Base-by-base conservation (phyloP, 2,113 vertebrate genomes). In the Anhinga rufa region DNA sequence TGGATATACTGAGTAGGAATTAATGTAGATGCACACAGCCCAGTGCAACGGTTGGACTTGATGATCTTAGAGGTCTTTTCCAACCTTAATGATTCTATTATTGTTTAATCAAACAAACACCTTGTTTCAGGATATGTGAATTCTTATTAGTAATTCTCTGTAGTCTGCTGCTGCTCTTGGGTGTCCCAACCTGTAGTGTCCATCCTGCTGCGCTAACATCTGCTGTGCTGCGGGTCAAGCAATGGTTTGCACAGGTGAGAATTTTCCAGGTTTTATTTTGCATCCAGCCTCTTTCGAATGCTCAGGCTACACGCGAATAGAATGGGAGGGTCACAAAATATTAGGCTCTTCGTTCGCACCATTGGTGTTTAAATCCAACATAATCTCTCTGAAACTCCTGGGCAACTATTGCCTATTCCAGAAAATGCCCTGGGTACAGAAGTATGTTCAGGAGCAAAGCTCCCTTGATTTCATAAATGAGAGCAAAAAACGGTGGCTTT, bases 241-340 rank as follows among this genome's bases (percentile, higher is more conserved):
- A 64, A 25, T 15, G 17, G 34, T 82, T 95, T 88, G 84, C 58
- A 88, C 34, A 90, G 85, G 75, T 94, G 71, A 88, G 10, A 81
- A n/a, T 90, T 92, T 74, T 82, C 68, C 71, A 83, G 28, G n/a
- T 82, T 87, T 94, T 74, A 42, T 74, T 94, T 96, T 80, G 34
- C 38, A 51, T 62, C 34, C 36, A 65, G 24, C 25, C 80, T 85
- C 46, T 88, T 90, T 90, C 40, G 69, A 62, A 74, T 3, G 5
- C 54, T 92, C 46, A 68, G 22, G 42, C 55, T 66, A 36, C 8
- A 22, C 4, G 4, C 20, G 14, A 76, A 44, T 76, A 36, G 60
- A 90, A 32, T 15, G 12, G 14, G 10, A 82, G 5, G 6, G 12
- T 54, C 58, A 74, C 34, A 72, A 85, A 89, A 57, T 46, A 49